Conservation (phyloP, 2,888 invertebrate genomes). For the Agrotis clavis region DNA sequence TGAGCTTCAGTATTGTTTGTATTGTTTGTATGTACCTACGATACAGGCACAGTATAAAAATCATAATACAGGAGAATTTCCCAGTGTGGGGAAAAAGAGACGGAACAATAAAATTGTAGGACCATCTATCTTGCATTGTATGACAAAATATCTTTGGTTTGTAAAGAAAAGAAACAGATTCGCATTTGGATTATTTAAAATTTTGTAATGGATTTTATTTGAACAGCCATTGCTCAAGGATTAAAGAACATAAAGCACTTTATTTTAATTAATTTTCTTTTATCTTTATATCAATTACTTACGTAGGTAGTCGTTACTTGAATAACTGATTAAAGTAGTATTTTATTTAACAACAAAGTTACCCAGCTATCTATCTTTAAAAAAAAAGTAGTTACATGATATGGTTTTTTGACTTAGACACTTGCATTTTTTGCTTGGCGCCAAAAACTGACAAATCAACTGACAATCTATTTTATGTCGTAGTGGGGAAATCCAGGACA, state of each 20-base stretch:
- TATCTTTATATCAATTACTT: neutral
- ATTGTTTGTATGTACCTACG: too few relatives aligned
- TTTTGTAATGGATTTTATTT: neutral
- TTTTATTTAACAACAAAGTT: neutral
- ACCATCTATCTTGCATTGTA: too few relatives aligned
- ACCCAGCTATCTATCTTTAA: neutral
- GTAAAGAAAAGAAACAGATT: too few relatives aligned
- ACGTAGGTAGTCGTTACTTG: neutral
- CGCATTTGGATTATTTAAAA: too few relatives aligned
- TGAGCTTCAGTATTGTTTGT: too few relatives aligned
- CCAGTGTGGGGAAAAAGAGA: too few relatives aligned
- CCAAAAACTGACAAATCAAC: neutral
- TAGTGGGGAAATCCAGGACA: conserved; percentile 1
- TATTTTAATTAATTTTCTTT: neutral
- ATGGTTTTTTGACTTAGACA: neutral
- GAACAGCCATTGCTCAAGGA: neutral
- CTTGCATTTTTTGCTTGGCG: neutral
- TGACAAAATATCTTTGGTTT: too few relatives aligned
- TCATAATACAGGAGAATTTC: too few relatives aligned
- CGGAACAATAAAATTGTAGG: too few relatives aligned
- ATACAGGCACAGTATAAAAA: too few relatives aligned
- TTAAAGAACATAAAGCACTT: neutral
- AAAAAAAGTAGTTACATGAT: too few relatives aligned
- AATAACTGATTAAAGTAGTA: neutral
- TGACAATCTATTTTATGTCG: neutral